phyloP scores from a whole-genome alignment of 2,113 vertebrate genomes.

The Leptobrachium leishanense region DNA sequence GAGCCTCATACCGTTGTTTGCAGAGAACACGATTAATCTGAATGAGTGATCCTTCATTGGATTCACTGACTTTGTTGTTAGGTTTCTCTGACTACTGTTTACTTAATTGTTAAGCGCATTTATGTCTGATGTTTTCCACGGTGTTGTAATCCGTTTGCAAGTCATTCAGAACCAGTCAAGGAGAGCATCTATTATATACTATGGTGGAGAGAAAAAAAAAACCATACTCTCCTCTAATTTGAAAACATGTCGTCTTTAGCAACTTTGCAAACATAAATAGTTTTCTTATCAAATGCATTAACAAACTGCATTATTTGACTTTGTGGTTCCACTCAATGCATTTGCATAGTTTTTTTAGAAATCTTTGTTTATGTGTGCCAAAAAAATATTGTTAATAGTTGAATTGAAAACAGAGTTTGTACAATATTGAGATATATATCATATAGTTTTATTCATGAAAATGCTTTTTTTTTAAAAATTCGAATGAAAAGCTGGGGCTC shows the following conservation, averaged over 20 bases:
- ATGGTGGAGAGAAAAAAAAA: not conserved
- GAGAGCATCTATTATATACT: constrained; percentile 11
- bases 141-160: constrained; percentile 3
- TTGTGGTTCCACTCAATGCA: not conserved
- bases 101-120: constrained; percentile 27
- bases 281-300: not conserved
- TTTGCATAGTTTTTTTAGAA: no score
- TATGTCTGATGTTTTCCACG: not conserved
- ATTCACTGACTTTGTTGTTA: constrained; percentile 16
- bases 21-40: constrained; percentile 1
- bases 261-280: not conserved
- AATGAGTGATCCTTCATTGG: not conserved
- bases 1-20: not conserved
- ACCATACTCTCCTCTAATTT: not conserved
- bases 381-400: no score
- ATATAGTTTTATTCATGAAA: no score
- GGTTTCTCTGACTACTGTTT: constrained; percentile 41
- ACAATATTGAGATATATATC: no score
- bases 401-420: no score
- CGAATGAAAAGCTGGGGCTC: no score
- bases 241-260: not conserved
- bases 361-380: no score
- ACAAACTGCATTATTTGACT: not conserved
- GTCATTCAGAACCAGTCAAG: not conserved
- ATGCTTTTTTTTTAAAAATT: no score